Evolutionary conservation across 2,888 invertebrate species (phyloP).

Genomic region (Sphaeridia pumilis): DNA sequence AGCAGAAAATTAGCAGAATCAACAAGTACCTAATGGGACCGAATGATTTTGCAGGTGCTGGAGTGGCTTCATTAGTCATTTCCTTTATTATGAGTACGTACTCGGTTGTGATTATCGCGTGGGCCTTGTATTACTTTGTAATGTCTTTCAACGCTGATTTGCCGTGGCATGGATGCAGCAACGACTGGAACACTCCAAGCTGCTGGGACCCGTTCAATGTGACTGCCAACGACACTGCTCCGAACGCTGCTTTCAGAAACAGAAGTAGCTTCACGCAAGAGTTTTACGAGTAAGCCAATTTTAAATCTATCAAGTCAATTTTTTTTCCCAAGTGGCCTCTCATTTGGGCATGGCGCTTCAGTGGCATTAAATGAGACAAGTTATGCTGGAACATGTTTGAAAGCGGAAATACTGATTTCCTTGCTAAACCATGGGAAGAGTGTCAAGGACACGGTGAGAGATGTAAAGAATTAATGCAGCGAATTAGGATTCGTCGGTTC

Average conservation of each 20-base stretch:
- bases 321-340: too few species aligned
- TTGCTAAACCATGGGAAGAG: too few species aligned
- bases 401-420: too few species aligned
- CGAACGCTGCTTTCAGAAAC: slow-evolving; percentile 54
- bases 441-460: too few species aligned
- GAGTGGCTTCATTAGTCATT: slow-evolving; percentile 83
- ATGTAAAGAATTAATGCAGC: too few species aligned
- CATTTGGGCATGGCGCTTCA: too few species aligned
- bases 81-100: slow-evolving; percentile 91
- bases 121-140: slow-evolving; percentile 86
- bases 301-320: not conserved
- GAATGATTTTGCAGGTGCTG: slow-evolving; percentile 72
- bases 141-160: slow-evolving; percentile 75
- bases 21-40: too few species aligned
- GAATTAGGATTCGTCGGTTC: too few species aligned
- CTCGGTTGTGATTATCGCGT: slow-evolving; percentile 89
- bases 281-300: slow-evolving; percentile 73
- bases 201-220: slow-evolving; percentile 60
- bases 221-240: slow-evolving; percentile 43
- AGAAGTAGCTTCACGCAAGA: slow-evolving; percentile 73
- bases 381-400: too few species aligned
- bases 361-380: too few species aligned
- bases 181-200: slow-evolving; percentile 69
- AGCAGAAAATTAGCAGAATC: not conserved
- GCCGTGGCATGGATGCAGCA: slow-evolving; percentile 79